Evolutionary conservation across 2,797 vertebrate species (phyloP).

Genomic region (Delichon dasypus): DNA sequence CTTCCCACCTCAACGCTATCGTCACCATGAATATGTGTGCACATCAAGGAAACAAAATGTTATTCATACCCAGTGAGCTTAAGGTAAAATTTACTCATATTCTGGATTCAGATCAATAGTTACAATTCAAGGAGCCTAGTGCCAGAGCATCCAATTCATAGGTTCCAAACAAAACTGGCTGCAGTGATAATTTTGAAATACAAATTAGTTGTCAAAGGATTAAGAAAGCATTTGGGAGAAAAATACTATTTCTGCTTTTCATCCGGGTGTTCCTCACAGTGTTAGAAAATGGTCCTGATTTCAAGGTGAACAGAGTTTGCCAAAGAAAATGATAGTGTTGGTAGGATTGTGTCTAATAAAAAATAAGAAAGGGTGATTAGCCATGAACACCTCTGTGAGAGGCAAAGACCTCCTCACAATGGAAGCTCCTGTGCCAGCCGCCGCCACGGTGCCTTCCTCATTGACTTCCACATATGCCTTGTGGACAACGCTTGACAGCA

Average conservation of each 20-base stretch:
- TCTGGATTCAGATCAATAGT: neutral
- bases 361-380: slow-evolving; percentile 72
- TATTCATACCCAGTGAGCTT: neutral
- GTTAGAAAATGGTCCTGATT: neutral
- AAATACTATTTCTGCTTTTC: neutral
- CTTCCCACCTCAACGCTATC: neutral
- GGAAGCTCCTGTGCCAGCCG: slow-evolving; percentile 77
- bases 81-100: neutral
- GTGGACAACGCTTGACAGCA: slow-evolving; percentile 85
- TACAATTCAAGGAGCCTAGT: neutral
- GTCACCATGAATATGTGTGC: neutral
- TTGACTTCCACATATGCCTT: slow-evolving; percentile 90
- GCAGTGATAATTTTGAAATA: neutral
- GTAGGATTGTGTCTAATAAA: slow-evolving; percentile 72
- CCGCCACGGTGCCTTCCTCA: slow-evolving; percentile 89
- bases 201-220: neutral
- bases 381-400: slow-evolving; percentile 59
- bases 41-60: neutral
- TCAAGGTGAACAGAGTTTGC: slow-evolving; percentile 74
- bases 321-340: slow-evolving; percentile 63
- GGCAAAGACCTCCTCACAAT: neutral
- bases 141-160: neutral
- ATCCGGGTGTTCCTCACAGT: neutral
- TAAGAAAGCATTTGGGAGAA: neutral
- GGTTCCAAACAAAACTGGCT: neutral